Conservation (phyloP, 2,888 invertebrate species). For the Seira musarum region DNA sequence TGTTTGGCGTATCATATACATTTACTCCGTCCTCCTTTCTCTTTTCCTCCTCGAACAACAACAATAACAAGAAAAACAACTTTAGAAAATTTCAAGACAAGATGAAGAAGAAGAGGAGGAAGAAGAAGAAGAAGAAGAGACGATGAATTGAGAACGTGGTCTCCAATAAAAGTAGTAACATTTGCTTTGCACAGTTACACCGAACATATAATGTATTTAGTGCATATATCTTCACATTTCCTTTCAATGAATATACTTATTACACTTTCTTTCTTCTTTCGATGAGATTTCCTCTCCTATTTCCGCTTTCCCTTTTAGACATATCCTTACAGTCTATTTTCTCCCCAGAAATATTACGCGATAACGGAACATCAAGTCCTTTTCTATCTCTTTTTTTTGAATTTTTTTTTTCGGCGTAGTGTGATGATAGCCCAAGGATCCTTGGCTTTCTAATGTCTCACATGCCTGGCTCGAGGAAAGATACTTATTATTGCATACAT, state of each 20-base stretch:
- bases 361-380: neutral
- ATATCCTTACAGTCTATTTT: neutral
- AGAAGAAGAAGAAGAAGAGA: neutral
- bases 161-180: neutral
- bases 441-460: too few relatives aligned
- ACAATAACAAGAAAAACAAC: neutral
- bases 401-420: neutral
- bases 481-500: neutral
- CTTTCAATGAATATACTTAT: constrained; percentile 15
- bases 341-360: neutral
- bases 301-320: neutral
- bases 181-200: constrained; percentile 1
- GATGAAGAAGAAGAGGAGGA: too few relatives aligned
- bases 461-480: too few relatives aligned
- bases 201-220: neutral
- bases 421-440: too few relatives aligned
- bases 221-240: neutral
- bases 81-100: neutral
- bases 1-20: constrained; percentile 18
- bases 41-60: neutral
- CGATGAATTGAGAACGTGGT: neutral
- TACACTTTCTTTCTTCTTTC: constrained; percentile 6
- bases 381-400: neutral
- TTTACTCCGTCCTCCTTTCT: neutral
- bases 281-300: constrained; percentile 14